A percentile compares a stretch with the other conserved stretches of the same genome.
Evolutionary conservation across 2,888 invertebrate genomes (phyloP).

Genomic region (Azorinus chamasolen): DNA sequence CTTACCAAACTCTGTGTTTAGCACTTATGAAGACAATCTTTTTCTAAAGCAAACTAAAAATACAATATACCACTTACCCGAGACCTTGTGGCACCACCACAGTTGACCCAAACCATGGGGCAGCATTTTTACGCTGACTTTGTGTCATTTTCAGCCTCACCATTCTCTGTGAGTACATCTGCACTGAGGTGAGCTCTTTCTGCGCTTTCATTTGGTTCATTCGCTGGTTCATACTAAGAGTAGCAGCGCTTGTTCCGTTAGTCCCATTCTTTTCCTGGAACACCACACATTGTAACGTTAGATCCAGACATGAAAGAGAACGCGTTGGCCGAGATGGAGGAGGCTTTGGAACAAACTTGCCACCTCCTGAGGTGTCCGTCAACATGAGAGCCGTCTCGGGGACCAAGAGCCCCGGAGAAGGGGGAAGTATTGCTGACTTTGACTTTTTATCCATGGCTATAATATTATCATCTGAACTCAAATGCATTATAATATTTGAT

Average conservation of each 20-base stretch:
- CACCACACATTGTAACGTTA: conserved; percentile 62
- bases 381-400: conserved; percentile 1
- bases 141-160: conserved; percentile 74
- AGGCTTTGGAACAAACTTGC: neutral
- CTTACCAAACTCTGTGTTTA: no score
- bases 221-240: conserved; percentile 72
- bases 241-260: conserved; percentile 39
- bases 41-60: no score
- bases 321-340: conserved; percentile 47
- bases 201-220: conserved; percentile 63
- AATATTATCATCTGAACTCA: no score
- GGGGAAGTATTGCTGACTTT: conserved; percentile 40
- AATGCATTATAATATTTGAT: no score
- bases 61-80: conserved; percentile 52
- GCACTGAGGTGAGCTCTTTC: conserved; percentile 64
- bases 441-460: conserved; percentile 49
- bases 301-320: conserved; percentile 59
- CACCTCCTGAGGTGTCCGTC: no score
- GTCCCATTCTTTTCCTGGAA: conserved; percentile 61
- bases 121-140: conserved; percentile 67
- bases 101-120: conserved; percentile 64
- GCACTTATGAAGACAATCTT: no score
- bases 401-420: conserved; percentile 10
- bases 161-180: conserved; percentile 71
- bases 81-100: conserved; percentile 58